A percentile compares a stretch with the other conserved stretches of the same genome.
Evolutionary conservation across 2,888 invertebrate species (phyloP).

Genomic region (Pteria penguin): DNA sequence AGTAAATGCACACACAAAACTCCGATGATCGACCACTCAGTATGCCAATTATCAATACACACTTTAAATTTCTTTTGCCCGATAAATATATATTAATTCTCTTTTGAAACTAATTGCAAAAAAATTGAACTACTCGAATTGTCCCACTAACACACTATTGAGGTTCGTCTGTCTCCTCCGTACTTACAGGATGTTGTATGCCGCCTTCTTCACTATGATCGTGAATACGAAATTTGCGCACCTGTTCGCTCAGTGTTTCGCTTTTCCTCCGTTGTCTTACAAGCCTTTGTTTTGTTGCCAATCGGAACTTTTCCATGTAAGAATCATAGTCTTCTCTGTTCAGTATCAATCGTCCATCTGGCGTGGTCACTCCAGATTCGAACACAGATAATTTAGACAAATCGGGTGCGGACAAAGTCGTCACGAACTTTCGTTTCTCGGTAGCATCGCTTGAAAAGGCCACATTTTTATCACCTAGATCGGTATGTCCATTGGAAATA

Average conservation of each 20-base stretch:
- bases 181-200: too few relatives aligned
- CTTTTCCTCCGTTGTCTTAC: slow-evolving; percentile 40
- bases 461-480: background rate
- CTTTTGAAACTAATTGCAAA: too few relatives aligned
- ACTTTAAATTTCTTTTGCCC: too few relatives aligned
- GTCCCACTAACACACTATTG: too few relatives aligned
- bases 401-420: slow-evolving; percentile 18
- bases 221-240: slow-evolving; percentile 41
- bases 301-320: slow-evolving; percentile 51
- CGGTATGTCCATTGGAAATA: background rate
- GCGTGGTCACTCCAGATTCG: slow-evolving; percentile 59
- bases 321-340: slow-evolving; percentile 57
- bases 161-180: too few relatives aligned
- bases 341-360: slow-evolving; percentile 57
- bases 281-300: slow-evolving; percentile 47
- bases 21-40: too few relatives aligned
- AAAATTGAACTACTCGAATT: too few relatives aligned
- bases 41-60: too few relatives aligned
- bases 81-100: too few relatives aligned
- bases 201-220: background rate
- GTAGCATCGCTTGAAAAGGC: background rate
- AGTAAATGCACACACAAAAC: too few relatives aligned
- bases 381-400: slow-evolving; percentile 52
- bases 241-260: slow-evolving; percentile 41
- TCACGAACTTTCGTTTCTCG: background rate